Evolutionary conservation across 1,140 invertebrate species (phyloP).

Genomic region (Habropoda laboriosa): DNA sequence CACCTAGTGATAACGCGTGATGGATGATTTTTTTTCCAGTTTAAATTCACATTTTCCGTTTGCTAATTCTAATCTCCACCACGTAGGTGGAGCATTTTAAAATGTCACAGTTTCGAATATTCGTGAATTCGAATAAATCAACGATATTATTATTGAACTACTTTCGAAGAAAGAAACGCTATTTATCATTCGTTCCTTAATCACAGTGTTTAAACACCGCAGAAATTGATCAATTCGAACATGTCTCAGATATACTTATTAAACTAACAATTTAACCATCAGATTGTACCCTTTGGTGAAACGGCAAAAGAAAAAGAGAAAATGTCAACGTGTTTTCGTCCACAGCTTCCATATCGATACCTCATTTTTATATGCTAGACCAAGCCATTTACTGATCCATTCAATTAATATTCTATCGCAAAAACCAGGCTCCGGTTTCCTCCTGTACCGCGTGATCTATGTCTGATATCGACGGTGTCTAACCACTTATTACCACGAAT

Average conservation of each 20-base stretch:
- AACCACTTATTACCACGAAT: not conserved
- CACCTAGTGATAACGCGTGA: not conserved
- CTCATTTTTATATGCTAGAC: not conserved
- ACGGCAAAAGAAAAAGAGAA: too few relatives aligned
- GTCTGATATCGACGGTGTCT: not conserved
- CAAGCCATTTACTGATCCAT: constrained; percentile 7
- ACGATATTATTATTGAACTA: too few relatives aligned
- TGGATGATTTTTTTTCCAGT: not conserved
- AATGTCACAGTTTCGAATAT: not conserved
- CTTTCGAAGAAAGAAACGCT: too few relatives aligned
- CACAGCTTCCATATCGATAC: not conserved
- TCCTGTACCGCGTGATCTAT: constrained; percentile 16
- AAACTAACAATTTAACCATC: constrained; percentile 24
- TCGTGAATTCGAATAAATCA: not conserved
- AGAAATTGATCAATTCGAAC: too few relatives aligned
- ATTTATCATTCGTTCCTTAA: too few relatives aligned
- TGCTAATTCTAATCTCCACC: not conserved
- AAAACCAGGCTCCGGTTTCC: not conserved
- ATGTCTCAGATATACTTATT: not conserved
- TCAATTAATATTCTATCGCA: constrained; percentile 35
- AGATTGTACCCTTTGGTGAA: not conserved
- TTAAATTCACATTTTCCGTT: constrained; percentile 17
- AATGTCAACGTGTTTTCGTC: not conserved
- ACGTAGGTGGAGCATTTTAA: not conserved
- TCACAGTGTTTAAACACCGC: too few relatives aligned